These are phyloP conservation scores for Paramormyrops kingsleyae DNA, from an alignment of 2,113 vertebrate genomes.

Conservation along the genomic window DNA sequence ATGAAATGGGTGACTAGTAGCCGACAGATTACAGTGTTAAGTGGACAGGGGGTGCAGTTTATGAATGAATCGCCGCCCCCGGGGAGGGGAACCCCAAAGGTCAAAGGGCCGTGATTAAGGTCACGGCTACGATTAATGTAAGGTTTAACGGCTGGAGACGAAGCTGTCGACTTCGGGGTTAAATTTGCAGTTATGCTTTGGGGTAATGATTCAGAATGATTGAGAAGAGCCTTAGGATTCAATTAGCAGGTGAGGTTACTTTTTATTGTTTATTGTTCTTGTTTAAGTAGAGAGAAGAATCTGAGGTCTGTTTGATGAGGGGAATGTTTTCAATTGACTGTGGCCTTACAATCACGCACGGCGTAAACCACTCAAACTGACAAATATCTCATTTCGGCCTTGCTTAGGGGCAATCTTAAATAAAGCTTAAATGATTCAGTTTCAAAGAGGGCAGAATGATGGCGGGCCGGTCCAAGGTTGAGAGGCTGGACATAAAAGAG, in stretches of 20 bases:
- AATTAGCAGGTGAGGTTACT: not conserved
- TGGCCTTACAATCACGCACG: not conserved
- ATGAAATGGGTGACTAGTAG: slow-evolving; percentile 62
- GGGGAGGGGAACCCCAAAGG: slow-evolving; percentile 46
- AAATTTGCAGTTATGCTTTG: slow-evolving; percentile 24
- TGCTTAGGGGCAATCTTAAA: not conserved
- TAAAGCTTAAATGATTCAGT: not conserved
- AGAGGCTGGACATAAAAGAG: not conserved
- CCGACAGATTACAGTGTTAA: slow-evolving; percentile 56
- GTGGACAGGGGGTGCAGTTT: slow-evolving; percentile 41
- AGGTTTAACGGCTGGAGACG: slow-evolving; percentile 24
- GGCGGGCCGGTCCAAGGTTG: not conserved
- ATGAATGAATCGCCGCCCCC: slow-evolving; percentile 55
- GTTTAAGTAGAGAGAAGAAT: not conserved
- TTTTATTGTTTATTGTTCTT: not conserved
- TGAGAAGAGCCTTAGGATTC: not conserved
- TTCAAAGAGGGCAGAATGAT: not conserved
- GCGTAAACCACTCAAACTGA: not conserved
- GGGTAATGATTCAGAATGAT: not conserved
- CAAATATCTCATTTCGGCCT: not conserved
- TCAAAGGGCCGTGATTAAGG: slow-evolving; percentile 61
- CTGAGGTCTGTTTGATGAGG: not conserved
- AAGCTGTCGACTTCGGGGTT: slow-evolving; percentile 18
- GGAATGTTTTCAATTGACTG: not conserved
- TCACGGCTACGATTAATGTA: slow-evolving; percentile 45